Base-by-base conservation (phyloP, 1,140 invertebrate species). In the Mizuhopecten yessoensis region DNA sequence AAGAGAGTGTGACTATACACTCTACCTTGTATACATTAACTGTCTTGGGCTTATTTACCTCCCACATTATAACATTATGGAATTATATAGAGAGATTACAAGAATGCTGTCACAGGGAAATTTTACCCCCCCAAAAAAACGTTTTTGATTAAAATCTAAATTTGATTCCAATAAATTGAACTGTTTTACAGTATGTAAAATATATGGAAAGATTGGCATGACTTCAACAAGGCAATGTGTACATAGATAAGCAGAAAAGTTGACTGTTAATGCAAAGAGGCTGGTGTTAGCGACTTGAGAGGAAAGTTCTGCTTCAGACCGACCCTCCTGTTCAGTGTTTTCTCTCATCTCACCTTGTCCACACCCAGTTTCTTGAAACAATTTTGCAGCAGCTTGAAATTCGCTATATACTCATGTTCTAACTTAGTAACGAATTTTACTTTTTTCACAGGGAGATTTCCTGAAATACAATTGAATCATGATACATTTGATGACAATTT, bases 381-480 rank as follows among this genome's bases (percentile, higher is more conserved):
- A 34, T 98, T 98, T 97, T 99, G 99, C 89, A 99, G 97, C 94
- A 99, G 97, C 98, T 99, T 99, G 96, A 99, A 99, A 97, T 99
- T 99, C 96, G 99, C 98, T 97, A 99, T 99, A 96, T 99, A 99
- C 97, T 99, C 99, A 97, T 99, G 99, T 97, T 99, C 99, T 94
- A 99, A 97, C 97, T 99, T 99, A 94, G 99, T 99, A 97, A 98
- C 98, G 97, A 99, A 99, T 97, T 99, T 99, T 34, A 99, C 98
- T 97, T 99, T 98, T 97, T 99, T 99, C 96, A 99, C 97, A 42
- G 87, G 86, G 39, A 95, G 23, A 90, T 86, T 45, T 39, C 95
- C 95, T 95, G 95, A 93, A 95, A 95, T 86, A 88, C 87, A 33
- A 87, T 92, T 75, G 23, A 75, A 75, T 75, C n/a, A 75, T 3